Evolutionary conservation across 2,113 vertebrate genomes (phyloP).

Genomic region (Lasiurus borealis): DNA sequence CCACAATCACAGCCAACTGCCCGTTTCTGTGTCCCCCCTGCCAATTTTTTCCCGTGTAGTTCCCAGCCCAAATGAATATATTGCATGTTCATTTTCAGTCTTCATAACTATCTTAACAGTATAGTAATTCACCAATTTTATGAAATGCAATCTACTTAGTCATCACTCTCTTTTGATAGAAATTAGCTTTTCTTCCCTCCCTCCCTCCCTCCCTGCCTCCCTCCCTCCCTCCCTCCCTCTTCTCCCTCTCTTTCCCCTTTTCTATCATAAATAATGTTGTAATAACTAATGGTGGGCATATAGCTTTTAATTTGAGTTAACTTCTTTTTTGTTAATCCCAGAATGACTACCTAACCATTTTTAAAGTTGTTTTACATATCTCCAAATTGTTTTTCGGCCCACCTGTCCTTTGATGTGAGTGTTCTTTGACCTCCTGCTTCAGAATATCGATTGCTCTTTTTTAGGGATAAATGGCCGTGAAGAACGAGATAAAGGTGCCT

Average conservation of each 20-base stretch:
- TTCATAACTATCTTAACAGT: not conserved
- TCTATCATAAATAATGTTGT: not conserved
- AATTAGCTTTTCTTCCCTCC: not conserved
- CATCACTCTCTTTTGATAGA: constrained; percentile 33
- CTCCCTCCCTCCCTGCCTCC: not conserved
- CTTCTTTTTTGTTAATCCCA: constrained; percentile 29
- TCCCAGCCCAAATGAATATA: not conserved
- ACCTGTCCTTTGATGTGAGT: not conserved
- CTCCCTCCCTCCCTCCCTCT: not conserved
- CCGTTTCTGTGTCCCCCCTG: no score
- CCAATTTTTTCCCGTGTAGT: constrained; percentile 2
- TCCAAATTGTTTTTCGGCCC: not conserved
- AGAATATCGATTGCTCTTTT: constrained; percentile 1
- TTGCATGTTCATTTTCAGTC: not conserved
- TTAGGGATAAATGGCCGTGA: not conserved
- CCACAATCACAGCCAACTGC: not conserved
- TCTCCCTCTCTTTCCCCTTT: not conserved
- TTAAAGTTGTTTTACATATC: constrained; percentile 41
- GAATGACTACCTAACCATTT: not conserved
- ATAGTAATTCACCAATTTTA: not conserved
- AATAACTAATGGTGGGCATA: not conserved
- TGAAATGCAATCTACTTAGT: constrained; percentile 34
- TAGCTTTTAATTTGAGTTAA: constrained; percentile 20
- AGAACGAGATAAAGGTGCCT: not conserved
- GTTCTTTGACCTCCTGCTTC: not conserved